A percentile compares a stretch with the other conserved stretches of the same genome.
Evolutionary conservation across 2,797 vertebrate genomes (phyloP).

Genomic region (Bovichtus variegatus): DNA sequence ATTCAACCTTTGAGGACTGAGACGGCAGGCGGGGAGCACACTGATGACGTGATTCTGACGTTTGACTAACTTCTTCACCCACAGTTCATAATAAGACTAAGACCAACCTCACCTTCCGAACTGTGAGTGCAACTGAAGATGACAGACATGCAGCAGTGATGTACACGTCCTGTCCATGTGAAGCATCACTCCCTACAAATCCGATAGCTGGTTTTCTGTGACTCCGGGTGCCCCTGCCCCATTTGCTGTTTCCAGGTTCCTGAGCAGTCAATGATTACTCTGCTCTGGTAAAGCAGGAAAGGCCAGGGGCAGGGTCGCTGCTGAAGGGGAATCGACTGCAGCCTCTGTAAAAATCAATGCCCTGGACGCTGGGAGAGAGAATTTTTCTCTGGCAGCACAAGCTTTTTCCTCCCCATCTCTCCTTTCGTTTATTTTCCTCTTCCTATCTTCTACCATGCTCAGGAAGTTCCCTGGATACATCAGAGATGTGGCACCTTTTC

Average conservation of each 20-base stretch:
- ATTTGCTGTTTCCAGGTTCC: constrained; percentile 70
- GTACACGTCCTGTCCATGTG: constrained; percentile 16
- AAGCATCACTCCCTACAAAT: constrained; percentile 58
- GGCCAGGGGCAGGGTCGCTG: constrained; percentile 77
- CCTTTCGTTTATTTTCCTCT: neutral
- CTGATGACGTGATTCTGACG: neutral
- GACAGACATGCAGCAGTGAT: neutral
- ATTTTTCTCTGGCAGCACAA: constrained; percentile 14
- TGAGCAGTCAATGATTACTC: constrained; percentile 78
- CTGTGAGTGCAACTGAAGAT: neutral
- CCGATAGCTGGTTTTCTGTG: constrained; percentile 52
- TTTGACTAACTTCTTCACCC: neutral
- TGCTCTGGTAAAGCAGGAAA: constrained; percentile 81
- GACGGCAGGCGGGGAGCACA: neutral
- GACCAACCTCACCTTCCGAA: neutral
- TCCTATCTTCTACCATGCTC: too few species aligned
- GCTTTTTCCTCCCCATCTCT: constrained; percentile 7
- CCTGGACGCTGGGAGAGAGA: constrained; percentile 45
- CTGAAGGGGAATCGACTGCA: constrained; percentile 83
- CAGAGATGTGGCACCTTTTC: neutral
- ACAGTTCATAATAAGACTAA: neutral
- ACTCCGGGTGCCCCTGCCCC: constrained; percentile 37
- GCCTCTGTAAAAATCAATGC: constrained; percentile 84
- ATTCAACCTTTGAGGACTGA: too few species aligned
- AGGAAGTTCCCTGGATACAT: neutral